A percentile compares a stretch with the other conserved stretches of the same genome.
phyloP scores from a whole-genome alignment of 1,140 invertebrate genomes.

The Paralvinella palmiformis region DNA sequence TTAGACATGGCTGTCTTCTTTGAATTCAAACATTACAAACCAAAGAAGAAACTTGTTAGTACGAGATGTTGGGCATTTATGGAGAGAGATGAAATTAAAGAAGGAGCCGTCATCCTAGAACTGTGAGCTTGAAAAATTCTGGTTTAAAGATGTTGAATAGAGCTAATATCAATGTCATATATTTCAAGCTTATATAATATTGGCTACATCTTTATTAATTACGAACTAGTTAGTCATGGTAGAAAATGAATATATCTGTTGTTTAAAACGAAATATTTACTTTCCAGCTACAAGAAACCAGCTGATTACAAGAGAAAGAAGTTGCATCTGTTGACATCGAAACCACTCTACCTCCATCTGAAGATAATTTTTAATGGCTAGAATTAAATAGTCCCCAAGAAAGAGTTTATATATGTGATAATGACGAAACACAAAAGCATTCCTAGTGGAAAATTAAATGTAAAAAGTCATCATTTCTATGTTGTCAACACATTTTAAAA shows the following conservation, averaged over 20 bases:
- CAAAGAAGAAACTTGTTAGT: conserved; percentile 37
- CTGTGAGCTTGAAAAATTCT: no score
- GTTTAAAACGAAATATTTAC: conserved; percentile 1
- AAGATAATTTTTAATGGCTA: no score
- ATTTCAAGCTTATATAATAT: no score
- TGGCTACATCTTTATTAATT: not conserved
- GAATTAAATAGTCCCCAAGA: no score
- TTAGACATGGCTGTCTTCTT: conserved; percentile 44
- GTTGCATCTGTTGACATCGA: conserved; percentile 37
- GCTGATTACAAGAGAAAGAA: conserved; percentile 37
- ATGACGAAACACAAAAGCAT: no score
- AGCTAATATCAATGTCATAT: no score
- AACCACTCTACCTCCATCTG: conserved; percentile 38
- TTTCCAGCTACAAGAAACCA: conserved; percentile 44
- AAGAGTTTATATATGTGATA: no score
- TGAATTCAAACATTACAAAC: conserved; percentile 47
- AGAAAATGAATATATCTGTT: not conserved
- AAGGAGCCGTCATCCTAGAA: conserved; percentile 36
- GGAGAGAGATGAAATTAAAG: conserved; percentile 44
- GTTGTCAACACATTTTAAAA: no score
- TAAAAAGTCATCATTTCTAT: no score
- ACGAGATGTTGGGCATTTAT: conserved; percentile 42
- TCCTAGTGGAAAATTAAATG: no score
- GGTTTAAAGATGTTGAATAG: no score
- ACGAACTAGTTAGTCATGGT: not conserved